Evolutionary conservation across 2,113 vertebrate genomes (phyloP).

Genomic region (Peromyscus polionotus): DNA sequence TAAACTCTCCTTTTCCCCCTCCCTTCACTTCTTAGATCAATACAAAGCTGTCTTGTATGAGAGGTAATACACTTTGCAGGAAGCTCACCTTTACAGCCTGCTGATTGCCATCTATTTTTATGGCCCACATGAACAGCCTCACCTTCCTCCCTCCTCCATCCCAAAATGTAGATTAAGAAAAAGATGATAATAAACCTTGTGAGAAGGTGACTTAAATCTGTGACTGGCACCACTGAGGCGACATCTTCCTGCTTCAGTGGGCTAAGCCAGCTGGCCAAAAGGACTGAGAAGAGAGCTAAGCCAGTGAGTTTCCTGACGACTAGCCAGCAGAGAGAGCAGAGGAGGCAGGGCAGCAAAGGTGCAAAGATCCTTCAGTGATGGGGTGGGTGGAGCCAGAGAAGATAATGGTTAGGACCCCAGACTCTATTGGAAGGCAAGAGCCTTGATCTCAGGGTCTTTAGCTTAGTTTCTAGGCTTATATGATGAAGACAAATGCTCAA

Average conservation of each 20-base stretch:
- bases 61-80: slow-evolving; percentile 31
- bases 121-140: slow-evolving; percentile 68
- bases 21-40: slow-evolving; percentile 5
- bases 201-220: slow-evolving; percentile 80
- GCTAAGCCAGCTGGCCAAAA: slow-evolving; percentile 83
- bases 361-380: neutral
- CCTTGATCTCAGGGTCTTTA: neutral
- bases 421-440: neutral
- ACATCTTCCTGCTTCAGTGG: slow-evolving; percentile 78
- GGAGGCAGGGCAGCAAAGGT: neutral
- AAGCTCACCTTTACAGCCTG: slow-evolving; percentile 68
- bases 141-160: slow-evolving; percentile 36
- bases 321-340: slow-evolving; percentile 61
- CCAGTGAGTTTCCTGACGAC: slow-evolving; percentile 78
- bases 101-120: slow-evolving; percentile 74
- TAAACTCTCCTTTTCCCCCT: neutral
- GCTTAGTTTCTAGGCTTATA: neutral
- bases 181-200: slow-evolving; percentile 61
- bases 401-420: neutral
- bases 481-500: slow-evolving; percentile 48
- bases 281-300: slow-evolving; percentile 81
- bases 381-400: neutral
- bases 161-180: slow-evolving; percentile 59
- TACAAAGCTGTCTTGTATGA: slow-evolving; percentile 53
- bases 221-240: slow-evolving; percentile 77